Evolutionary conservation across 2,888 invertebrate species (phyloP).

Genomic region (Dicycla oo): DNA sequence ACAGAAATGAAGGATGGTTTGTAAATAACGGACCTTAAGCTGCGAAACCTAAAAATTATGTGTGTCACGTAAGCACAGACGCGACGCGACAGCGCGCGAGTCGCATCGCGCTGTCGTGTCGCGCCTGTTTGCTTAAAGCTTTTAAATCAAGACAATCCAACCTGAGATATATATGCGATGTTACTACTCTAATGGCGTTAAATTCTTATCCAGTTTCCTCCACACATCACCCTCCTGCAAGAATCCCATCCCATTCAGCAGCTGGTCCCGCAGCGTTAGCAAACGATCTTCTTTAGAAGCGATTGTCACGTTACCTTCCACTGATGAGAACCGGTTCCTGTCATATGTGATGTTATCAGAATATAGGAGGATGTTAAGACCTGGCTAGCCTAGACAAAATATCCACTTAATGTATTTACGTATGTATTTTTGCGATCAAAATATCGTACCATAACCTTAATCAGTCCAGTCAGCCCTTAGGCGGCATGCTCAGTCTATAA

Average conservation of each 20-base stretch:
- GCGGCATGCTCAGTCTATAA: no score
- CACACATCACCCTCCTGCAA: conserved; percentile 5
- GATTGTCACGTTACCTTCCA: neutral
- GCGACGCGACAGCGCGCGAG: no score
- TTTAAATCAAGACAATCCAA: neutral
- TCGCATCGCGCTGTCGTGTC: no score
- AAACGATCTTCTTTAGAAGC: conserved; percentile 30
- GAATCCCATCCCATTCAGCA: conserved; percentile 19
- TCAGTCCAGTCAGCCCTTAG: neutral
- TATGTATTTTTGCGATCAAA: neutral
- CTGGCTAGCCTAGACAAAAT: neutral
- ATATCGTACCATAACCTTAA: neutral
- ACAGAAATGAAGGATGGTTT: no score
- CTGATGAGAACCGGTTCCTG: conserved; percentile 42
- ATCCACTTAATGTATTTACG: neutral
- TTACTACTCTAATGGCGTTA: conserved; percentile 19
- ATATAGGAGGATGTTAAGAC: neutral
- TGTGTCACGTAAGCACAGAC: no score
- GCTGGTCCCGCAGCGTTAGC: conserved; percentile 39
- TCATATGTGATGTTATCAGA: conserved; percentile 33
- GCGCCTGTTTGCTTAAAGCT: no score
- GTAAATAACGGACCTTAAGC: no score
- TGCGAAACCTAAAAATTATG: no score
- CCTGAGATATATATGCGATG: neutral
- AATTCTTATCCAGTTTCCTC: conserved; percentile 15